These are phyloP conservation scores for Platysteira castanea DNA, from an alignment of 2,113 vertebrate genomes.

Conservation along the genomic window DNA sequence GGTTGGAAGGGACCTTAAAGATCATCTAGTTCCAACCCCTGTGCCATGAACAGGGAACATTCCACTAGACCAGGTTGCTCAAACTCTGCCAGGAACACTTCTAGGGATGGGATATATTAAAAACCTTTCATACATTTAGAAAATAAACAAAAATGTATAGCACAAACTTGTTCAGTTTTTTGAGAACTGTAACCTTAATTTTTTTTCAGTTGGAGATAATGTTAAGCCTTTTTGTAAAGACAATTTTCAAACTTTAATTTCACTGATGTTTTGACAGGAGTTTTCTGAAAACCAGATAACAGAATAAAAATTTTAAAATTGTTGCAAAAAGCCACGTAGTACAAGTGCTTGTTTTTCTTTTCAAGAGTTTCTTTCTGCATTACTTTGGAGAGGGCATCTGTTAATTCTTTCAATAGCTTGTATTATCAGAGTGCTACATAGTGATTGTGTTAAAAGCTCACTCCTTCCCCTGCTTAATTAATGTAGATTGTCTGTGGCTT, in stretches of 20 bases:
- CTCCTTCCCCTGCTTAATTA: not conserved
- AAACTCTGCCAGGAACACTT: not conserved
- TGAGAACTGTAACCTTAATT: not conserved
- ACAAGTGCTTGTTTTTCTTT: not conserved
- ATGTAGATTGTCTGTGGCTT: not conserved
- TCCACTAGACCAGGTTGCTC: not conserved
- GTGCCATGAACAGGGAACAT: not conserved
- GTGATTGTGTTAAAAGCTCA: not conserved
- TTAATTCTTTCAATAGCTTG: not conserved
- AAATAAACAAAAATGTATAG: not conserved
- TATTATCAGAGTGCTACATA: not conserved
- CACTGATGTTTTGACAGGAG: not conserved
- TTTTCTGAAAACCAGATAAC: not conserved
- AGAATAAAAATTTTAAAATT: not conserved
- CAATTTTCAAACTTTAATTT: not conserved
- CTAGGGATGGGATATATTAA: not conserved
- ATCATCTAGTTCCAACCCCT: not conserved
- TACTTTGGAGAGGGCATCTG: not conserved
- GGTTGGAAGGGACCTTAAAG: not conserved
- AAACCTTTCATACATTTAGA: not conserved
- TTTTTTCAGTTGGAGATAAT: not conserved
- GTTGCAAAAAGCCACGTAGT: not conserved
- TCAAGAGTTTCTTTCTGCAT: not conserved
- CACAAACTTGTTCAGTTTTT: not conserved
- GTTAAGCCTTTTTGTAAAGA: not conserved